Evolutionary conservation across 1,140 invertebrate species (phyloP), one percentile per base, ranked within the genome.

Genomic region (Nymphalis io): DNA sequence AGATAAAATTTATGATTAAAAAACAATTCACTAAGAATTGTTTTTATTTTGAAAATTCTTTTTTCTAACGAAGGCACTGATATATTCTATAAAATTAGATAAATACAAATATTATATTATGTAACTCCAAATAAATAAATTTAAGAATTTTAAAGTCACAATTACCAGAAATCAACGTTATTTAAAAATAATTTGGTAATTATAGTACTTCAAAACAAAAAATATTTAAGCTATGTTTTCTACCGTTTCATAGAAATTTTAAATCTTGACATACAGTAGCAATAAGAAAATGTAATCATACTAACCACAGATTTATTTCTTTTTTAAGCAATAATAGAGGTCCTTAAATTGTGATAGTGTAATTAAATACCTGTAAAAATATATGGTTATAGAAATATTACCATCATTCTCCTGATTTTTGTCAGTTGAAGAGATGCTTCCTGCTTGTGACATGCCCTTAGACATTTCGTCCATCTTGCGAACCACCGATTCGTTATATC

Each of bases 391-490:
- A 33, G 20, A 69, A 76, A 74, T 78, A 76, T 86, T 87, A 91
- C 89, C 89, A 86, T 89, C 80, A 79, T 77, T 87, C 79, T 91
- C 85, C 83, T 84, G 77, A 85, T 83, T 88, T 88, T 90, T 90
- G 84, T 91, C 89, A 87, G 88, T 89, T 88, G 78, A 78, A 84
- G 79, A 81, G 79, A 82, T 80, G 87, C 86, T 91, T 90, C 89
- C 89, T 91, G 89, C 89, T 90, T 88, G 89, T 91, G 89, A 89
- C 88, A 91, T 91, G 84, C 89, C 88, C 88, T 88, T 91, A 89
- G 87, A 91, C 88, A 89, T 87, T 91, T 91, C 89, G 89, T 91
- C 89, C 89, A 91, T 91, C 88, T 91, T 91, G 89, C 85, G 76
- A 82, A 85, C 85, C 84, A 89, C 85, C 84, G 78, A 84, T 85